A percentile compares a stretch with the other conserved stretches of the same genome.
Conservation (phyloP, 2,888 invertebrate genomes). For the Coecobrya sp. region DNA sequence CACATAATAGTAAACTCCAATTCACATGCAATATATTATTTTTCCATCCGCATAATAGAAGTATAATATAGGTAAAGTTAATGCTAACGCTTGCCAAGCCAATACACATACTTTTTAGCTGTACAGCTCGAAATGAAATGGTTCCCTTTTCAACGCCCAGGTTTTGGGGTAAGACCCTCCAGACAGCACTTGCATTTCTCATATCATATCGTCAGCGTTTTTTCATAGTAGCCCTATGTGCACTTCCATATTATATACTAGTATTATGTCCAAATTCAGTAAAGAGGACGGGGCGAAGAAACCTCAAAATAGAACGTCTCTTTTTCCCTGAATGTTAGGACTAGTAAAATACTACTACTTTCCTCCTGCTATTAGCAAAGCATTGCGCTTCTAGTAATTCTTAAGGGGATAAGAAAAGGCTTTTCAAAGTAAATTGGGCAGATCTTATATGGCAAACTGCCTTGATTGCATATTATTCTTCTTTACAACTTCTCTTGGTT, state of each 20-base stretch:
- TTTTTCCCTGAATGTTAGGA: not conserved
- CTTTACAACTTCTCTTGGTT: conserved; percentile 11
- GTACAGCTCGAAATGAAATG: not conserved
- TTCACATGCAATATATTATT: not conserved
- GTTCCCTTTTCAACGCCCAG: not conserved
- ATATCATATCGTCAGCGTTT: not conserved
- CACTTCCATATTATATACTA: not conserved
- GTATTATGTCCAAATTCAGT: not conserved
- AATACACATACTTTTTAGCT: not conserved
- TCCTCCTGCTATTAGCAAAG: not conserved
- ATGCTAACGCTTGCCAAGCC: not conserved
- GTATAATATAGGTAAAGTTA: not conserved
- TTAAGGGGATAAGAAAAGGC: conserved; percentile 20
- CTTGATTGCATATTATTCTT: conserved; percentile 31
- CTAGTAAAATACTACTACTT: not conserved
- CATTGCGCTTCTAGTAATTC: conserved; percentile 11
- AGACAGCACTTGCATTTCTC: not conserved
- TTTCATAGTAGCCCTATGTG: not conserved
- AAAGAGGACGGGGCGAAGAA: not conserved
- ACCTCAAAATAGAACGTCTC: not conserved
- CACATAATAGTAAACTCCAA: not conserved
- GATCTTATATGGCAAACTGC: conserved; percentile 30
- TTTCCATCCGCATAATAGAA: not conserved
- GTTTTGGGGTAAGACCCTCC: not conserved
- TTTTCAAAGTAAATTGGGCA: conserved; percentile 27